Conservation (phyloP, 2,888 invertebrate species). For the Perizoma flavofasciatum region DNA sequence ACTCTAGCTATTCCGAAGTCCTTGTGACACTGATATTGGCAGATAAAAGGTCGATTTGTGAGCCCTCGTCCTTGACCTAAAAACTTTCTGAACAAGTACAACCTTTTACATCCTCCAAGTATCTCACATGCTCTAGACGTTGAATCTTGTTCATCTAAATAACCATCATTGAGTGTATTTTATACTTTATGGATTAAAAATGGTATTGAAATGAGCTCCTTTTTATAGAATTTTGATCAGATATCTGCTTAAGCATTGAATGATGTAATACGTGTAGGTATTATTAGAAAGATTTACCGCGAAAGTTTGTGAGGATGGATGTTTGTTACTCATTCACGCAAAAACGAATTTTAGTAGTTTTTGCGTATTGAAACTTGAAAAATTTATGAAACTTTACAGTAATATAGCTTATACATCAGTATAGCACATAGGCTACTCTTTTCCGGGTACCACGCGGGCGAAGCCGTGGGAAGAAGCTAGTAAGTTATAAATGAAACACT, state of each 20-base stretch:
- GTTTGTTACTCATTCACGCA: too few relatives aligned
- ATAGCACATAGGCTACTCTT: too few relatives aligned
- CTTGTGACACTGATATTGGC: slow-evolving; percentile 11
- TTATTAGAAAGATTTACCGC: too few relatives aligned
- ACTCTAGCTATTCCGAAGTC: slow-evolving; percentile 10
- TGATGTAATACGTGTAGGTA: too few relatives aligned
- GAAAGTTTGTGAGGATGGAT: too few relatives aligned
- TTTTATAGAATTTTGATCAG: slow-evolving; percentile 2
- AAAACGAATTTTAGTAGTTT: too few relatives aligned
- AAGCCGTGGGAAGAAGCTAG: too few relatives aligned
- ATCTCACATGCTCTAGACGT: neutral
- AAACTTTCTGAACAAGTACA: slow-evolving; percentile 9
- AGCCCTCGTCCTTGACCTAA: slow-evolving; percentile 23
- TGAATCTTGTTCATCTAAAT: slow-evolving; percentile 1
- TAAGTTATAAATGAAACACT: too few relatives aligned
- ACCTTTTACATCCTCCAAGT: neutral
- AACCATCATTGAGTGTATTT: slow-evolving; percentile 14
- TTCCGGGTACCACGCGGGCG: too few relatives aligned
- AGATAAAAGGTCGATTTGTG: slow-evolving; percentile 23
- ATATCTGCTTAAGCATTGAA: neutral
- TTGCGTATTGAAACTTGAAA: too few relatives aligned
- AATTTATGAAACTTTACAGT: too few relatives aligned
- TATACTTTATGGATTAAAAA: slow-evolving; percentile 5
- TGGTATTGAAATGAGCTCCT: slow-evolving; percentile 10
- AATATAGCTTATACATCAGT: too few relatives aligned